Percentiles rank a stretch among this genome's conserved stretches.
These are phyloP conservation scores for Irena cyanogastra DNA, from an alignment of 2,113 vertebrate genomes.

Conservation along the genomic window DNA sequence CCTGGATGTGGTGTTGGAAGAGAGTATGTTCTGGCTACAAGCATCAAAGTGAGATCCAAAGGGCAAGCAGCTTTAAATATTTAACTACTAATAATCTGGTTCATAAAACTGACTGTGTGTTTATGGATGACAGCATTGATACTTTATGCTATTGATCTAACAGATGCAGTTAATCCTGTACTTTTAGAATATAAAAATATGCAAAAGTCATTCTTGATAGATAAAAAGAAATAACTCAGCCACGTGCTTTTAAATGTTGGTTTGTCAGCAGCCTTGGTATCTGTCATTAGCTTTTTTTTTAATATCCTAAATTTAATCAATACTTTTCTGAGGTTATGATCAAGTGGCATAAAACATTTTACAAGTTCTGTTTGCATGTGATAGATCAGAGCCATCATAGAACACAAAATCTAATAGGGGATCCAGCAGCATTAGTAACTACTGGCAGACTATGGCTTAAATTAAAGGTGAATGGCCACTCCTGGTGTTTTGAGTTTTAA, in stretches of 20 bases:
- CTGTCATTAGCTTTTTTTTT: neutral
- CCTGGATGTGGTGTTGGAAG: conserved; percentile 14
- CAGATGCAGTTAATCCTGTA: conserved; percentile 7
- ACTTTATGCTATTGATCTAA: neutral
- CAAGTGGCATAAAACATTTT: conserved; percentile 25
- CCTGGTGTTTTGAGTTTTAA: neutral
- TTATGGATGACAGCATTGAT: neutral
- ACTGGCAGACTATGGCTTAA: neutral
- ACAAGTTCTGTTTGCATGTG: neutral
- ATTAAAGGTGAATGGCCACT: neutral
- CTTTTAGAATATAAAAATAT: conserved; percentile 25
- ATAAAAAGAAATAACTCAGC: conserved; percentile 8
- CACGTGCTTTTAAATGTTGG: conserved; percentile 10
- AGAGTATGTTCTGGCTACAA: neutral
- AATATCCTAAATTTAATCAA: conserved; percentile 21
- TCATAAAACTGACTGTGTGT: neutral
- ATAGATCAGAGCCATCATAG: too few species aligned
- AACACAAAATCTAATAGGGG: too few species aligned
- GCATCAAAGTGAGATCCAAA: conserved; percentile 30
- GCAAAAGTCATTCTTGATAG: neutral
- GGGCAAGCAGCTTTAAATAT: conserved; percentile 44
- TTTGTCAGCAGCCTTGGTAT: conserved; percentile 1
- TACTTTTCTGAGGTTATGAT: conserved; percentile 14
- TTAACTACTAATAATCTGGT: conserved; percentile 35
- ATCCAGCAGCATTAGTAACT: neutral